These are phyloP conservation scores for Crossaster papposus DNA, from an alignment of 53 echinoderm and acorn worm species.

Conservation along the genomic window DNA sequence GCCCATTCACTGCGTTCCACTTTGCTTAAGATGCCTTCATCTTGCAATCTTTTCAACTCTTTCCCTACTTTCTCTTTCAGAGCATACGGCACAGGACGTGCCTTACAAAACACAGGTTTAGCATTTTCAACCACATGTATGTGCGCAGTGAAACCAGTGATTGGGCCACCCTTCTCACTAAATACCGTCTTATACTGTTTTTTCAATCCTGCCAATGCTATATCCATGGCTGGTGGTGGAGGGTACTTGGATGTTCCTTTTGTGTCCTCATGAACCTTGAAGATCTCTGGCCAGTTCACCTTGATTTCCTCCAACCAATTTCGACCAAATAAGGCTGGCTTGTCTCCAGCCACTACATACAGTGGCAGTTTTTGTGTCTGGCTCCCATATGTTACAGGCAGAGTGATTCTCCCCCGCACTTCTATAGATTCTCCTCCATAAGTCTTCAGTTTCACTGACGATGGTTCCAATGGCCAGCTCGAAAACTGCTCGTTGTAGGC, in stretches of 20 bases:
- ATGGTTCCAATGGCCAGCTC: constrained; percentile 25
- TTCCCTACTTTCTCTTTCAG: constrained; percentile 36
- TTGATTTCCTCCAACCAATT: constrained; percentile 31
- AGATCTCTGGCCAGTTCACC: constrained; percentile 48
- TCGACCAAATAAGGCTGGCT: constrained; percentile 38
- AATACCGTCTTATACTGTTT: constrained; percentile 34
- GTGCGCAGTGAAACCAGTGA: constrained; percentile 52
- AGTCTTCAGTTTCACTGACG: constrained; percentile 42
- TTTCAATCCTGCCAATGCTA: background rate
- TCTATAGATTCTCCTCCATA: constrained; percentile 31
- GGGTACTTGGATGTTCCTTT: background rate
- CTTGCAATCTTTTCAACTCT: constrained; percentile 38
- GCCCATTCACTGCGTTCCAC: constrained; percentile 68
- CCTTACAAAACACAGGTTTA: constrained; percentile 47
- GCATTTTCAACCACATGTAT: too few species aligned
- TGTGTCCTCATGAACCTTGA: background rate
- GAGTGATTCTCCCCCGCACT: constrained; percentile 25
- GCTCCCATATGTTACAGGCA: background rate
- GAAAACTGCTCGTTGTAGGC: constrained; percentile 20
- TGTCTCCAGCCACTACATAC: constrained; percentile 27
- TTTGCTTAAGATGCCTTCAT: constrained; percentile 33
- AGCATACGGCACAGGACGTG: constrained; percentile 61
- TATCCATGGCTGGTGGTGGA: background rate
- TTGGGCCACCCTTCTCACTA: constrained; percentile 37
- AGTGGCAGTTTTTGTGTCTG: constrained; percentile 21